Conservation (phyloP, 2,113 vertebrate genomes). For the Ellobius talpinus region DNA sequence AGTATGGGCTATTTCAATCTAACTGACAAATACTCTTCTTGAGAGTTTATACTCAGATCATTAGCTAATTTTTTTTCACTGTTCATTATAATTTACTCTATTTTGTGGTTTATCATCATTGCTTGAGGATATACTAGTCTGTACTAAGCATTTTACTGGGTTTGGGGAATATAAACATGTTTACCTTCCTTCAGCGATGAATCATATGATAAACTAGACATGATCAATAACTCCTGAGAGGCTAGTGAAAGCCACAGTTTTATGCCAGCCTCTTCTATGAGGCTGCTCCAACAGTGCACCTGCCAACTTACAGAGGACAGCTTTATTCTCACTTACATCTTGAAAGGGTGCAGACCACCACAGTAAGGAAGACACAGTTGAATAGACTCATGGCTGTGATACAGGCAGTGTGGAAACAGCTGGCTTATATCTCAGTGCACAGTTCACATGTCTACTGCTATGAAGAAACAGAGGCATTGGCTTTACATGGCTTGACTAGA, state of each 20-base stretch:
- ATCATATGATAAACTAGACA: neutral
- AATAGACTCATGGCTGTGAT: neutral
- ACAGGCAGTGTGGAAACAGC: neutral
- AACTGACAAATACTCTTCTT: neutral
- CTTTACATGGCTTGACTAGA: neutral
- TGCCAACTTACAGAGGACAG: neutral
- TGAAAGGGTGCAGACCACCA: neutral
- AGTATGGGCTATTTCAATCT: conserved; percentile 75
- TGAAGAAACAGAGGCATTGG: neutral
- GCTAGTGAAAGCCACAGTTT: neutral
- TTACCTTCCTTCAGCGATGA: neutral
- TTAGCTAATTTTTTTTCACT: conserved; percentile 15
- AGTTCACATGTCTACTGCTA: neutral
- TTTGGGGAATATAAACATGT: neutral
- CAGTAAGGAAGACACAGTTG: neutral
- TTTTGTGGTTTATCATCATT: conserved; percentile 13
- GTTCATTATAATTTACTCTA: conserved; percentile 13
- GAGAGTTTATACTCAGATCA: conserved; percentile 38
- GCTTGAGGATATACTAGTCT: neutral
- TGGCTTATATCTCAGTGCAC: neutral
- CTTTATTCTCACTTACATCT: neutral
- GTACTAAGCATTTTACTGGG: neutral
- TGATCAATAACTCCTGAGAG: neutral
- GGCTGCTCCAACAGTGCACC: neutral
- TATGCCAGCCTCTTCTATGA: neutral